Evolutionary conservation across 2,797 vertebrate genomes (phyloP).

Genomic region (Sebastes iracundus): DNA sequence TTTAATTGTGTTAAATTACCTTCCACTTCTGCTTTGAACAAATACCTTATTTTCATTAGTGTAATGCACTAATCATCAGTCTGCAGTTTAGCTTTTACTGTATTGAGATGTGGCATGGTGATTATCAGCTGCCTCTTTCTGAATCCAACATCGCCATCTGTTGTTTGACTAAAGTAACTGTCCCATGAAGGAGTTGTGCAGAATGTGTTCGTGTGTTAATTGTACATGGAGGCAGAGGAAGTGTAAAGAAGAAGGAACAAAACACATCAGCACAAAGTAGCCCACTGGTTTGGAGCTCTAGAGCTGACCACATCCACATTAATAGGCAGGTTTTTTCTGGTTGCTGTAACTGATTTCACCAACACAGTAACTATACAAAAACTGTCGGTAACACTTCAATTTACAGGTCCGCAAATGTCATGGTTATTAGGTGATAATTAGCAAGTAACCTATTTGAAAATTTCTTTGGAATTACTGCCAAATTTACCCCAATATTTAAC

Average conservation of each 20-base stretch:
- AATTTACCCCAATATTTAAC: too few species aligned
- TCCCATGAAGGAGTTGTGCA: not conserved
- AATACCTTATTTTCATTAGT: not conserved
- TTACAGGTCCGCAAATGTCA: too few species aligned
- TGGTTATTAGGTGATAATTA: too few species aligned
- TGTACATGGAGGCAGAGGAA: not conserved
- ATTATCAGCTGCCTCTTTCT: not conserved
- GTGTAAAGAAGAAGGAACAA: not conserved
- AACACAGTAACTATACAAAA: not conserved
- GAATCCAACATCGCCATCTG: constrained; percentile 64
- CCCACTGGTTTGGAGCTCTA: not conserved
- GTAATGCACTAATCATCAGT: not conserved
- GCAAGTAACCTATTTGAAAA: too few species aligned
- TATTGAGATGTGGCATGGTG: not conserved
- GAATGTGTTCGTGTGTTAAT: not conserved
- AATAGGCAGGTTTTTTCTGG: not conserved
- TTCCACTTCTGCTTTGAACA: not conserved
- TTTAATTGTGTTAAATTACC: not conserved
- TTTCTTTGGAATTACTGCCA: too few species aligned
- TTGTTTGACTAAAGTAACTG: constrained; percentile 22
- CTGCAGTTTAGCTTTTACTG: not conserved
- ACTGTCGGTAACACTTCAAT: too few species aligned
- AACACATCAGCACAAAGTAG: not conserved
- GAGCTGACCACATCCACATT: not conserved
- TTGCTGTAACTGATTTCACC: not conserved